These are phyloP conservation scores for Candidula unifasciata DNA, from an alignment of 2,888 invertebrate genomes.

Conservation along the genomic window DNA sequence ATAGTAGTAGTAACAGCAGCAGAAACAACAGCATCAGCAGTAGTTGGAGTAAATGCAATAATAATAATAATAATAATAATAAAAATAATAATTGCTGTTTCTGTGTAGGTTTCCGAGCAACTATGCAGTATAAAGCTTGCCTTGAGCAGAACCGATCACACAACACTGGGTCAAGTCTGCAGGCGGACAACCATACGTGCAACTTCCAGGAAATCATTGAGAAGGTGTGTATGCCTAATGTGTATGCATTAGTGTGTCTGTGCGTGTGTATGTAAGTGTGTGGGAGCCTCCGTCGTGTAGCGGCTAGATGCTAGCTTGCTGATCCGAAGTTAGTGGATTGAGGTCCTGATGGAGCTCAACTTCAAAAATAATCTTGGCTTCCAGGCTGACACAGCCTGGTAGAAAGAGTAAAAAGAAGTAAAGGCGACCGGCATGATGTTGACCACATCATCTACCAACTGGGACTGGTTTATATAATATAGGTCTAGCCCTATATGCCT, in stretches of 20 bases:
- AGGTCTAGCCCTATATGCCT: no score
- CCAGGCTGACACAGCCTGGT: no score
- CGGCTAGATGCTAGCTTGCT: no score
- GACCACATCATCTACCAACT: no score
- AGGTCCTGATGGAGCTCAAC: no score
- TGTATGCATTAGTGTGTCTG: not conserved
- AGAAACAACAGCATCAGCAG: not conserved
- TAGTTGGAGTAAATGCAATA: no score
- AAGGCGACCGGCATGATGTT: no score
- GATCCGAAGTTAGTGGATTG: no score
- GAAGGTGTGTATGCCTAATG: constrained; percentile 55
- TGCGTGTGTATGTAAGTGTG: not conserved
- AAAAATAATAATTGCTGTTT: not conserved
- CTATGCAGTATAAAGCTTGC: constrained; percentile 91
- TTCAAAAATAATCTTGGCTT: no score
- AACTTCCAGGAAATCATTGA: constrained; percentile 65
- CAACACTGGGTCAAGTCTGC: not conserved
- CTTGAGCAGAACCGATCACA: constrained; percentile 82
- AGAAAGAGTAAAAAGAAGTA: no score
- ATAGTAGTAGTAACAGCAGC: not conserved
- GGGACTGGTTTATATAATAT: no score
- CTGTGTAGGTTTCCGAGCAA: constrained; percentile 87
- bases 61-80: not conserved
- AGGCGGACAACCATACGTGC: constrained; percentile 53
- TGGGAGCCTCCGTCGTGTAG: not conserved